phyloP scores from a whole-genome alignment of 1,140 invertebrate genomes.

The Kradibia gibbosae region DNA sequence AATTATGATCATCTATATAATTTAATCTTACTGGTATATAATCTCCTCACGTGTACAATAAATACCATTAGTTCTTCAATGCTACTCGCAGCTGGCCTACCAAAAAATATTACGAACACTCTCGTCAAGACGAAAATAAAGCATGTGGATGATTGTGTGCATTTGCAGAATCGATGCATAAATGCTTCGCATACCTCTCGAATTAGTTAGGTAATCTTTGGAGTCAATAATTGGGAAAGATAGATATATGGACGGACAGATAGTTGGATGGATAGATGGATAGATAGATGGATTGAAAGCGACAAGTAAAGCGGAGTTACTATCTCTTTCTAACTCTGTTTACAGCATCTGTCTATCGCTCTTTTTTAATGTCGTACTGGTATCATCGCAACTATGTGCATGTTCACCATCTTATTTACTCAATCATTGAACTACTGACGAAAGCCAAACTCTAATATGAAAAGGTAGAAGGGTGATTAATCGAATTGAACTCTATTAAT shows the following conservation, averaged over 20 bases:
- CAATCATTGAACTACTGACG: not conserved
- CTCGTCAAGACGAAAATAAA: not conserved
- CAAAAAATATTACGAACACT: slow-evolving; percentile 4
- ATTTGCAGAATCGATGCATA: slow-evolving; percentile 16
- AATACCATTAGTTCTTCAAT: not conserved
- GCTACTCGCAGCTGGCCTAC: not conserved
- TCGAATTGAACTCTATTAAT: slow-evolving; percentile 46
- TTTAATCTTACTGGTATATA: not conserved
- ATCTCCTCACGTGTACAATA: not conserved
- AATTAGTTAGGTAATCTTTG: slow-evolving; percentile 29
- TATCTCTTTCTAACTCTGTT: not conserved
- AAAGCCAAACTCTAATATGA: not conserved
- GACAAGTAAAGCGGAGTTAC: slow-evolving; percentile 15
- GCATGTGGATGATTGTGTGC: not conserved
- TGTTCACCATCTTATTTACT: not conserved
- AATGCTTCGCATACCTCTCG: not conserved
- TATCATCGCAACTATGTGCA: too few species aligned
- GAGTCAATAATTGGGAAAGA: slow-evolving; percentile 44
- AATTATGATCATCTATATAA: too few species aligned
- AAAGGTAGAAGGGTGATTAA: slow-evolving; percentile 44
- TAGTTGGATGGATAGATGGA: slow-evolving; percentile 41
- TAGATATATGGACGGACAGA: slow-evolving; percentile 34
- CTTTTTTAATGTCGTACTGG: not conserved
- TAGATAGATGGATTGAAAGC: slow-evolving; percentile 33
- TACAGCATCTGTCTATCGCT: not conserved